phyloP scores from a whole-genome alignment of 2,888 invertebrate genomes.

The Crematogaster levior region DNA sequence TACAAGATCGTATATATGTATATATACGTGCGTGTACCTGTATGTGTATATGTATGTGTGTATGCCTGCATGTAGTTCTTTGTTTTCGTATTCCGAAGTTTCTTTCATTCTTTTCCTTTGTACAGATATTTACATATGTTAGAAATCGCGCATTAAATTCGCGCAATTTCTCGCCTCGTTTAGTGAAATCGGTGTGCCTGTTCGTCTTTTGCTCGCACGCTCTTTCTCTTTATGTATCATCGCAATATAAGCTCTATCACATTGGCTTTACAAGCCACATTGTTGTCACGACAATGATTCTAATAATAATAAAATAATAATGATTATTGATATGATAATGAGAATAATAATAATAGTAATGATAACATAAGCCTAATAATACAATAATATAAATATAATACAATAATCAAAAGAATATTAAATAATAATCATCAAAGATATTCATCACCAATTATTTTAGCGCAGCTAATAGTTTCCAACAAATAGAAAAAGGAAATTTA shows the following conservation, averaged over 20 bases:
- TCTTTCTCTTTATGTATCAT: constrained; percentile 71
- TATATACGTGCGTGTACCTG: not conserved
- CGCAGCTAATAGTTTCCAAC: constrained; percentile 52
- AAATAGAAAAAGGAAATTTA: constrained; percentile 55
- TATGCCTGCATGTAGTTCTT: constrained; percentile 71
- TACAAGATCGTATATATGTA: constrained; percentile 76
- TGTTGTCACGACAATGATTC: constrained; percentile 78
- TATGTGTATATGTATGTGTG: constrained; percentile 63
- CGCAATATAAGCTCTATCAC: constrained; percentile 85
- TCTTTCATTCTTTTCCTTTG: constrained; percentile 61
- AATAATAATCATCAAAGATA: constrained; percentile 71
- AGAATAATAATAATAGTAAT: constrained; percentile 77
- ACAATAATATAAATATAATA: constrained; percentile 76
- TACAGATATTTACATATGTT: constrained; percentile 76
- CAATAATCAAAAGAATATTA: constrained; percentile 76
- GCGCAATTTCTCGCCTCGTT: constrained; percentile 42
- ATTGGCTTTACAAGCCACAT: constrained; percentile 85
- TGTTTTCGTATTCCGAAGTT: constrained; percentile 73
- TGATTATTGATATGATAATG: constrained; percentile 77
- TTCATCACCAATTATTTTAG: constrained; percentile 62
- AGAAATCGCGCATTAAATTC: constrained; percentile 58
- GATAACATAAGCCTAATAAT: constrained; percentile 79
- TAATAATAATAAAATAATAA: constrained; percentile 75
- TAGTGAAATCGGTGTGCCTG: constrained; percentile 34
- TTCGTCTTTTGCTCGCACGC: constrained; percentile 53